Evolutionary conservation across 2,888 invertebrate species (phyloP).

Genomic region (Chloroclystis v-ata): DNA sequence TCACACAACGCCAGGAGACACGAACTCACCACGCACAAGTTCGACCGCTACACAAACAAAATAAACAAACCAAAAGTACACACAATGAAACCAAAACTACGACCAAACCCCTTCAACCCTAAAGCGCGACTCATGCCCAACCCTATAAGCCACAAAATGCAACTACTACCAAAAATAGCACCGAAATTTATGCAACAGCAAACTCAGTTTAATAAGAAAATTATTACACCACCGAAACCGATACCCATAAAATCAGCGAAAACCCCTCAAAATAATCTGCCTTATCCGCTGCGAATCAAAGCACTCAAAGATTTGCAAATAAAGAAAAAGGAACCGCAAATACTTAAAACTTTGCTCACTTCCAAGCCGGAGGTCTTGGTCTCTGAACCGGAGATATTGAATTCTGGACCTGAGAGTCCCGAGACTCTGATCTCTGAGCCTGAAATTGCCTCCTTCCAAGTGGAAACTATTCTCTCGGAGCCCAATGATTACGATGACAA

Average conservation of each 20-base stretch:
- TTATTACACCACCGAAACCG: conserved; percentile 57
- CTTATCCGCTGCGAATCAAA: conserved; percentile 71
- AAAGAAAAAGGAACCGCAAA: conserved; percentile 72
- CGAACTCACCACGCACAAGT: conserved; percentile 68
- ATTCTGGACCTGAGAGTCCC: conserved; percentile 73
- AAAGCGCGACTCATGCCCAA: conserved; percentile 73
- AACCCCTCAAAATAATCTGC: conserved; percentile 57
- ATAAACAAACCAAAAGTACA: conserved; percentile 52
- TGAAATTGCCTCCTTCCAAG: conserved; percentile 73
- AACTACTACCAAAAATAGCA: conserved; percentile 54
- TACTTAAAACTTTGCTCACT: conserved; percentile 70
- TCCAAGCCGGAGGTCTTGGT: conserved; percentile 68
- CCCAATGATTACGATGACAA: conserved; percentile 59
- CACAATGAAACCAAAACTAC: conserved; percentile 59
- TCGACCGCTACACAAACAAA: conserved; percentile 74
- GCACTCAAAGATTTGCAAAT: conserved; percentile 74
- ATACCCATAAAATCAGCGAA: conserved; percentile 59
- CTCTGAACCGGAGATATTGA: conserved; percentile 70
- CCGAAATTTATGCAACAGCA: conserved; percentile 51
- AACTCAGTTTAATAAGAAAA: conserved; percentile 28
- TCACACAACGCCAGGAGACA: conserved; percentile 74
- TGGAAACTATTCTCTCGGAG: conserved; percentile 70
- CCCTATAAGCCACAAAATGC: conserved; percentile 69
- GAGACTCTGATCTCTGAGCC: conserved; percentile 74
- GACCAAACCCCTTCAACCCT: conserved; percentile 73